phyloP scores from a whole-genome alignment of 2,113 vertebrate species.

The Okapia johnstoni region DNA sequence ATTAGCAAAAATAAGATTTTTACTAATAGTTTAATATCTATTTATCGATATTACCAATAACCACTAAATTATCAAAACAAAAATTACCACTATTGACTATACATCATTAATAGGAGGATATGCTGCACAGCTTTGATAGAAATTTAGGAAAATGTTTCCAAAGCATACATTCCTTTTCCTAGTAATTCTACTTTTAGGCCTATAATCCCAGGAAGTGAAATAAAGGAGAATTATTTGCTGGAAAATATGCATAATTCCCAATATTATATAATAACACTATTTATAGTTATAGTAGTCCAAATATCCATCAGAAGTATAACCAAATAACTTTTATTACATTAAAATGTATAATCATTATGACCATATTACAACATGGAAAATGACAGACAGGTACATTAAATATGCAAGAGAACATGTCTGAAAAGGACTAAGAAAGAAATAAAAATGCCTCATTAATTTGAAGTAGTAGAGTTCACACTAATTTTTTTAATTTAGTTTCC shows the following conservation, averaged over 20 bases:
- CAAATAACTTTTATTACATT: neutral
- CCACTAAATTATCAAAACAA: neutral
- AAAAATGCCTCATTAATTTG: neutral
- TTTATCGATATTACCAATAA: neutral
- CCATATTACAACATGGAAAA: neutral
- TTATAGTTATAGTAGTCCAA: neutral
- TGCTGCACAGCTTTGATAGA: neutral
- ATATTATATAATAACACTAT: neutral
- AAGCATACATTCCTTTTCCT: neutral
- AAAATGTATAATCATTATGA: neutral
- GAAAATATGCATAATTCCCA: neutral
- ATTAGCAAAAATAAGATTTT: neutral
- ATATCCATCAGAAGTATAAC: neutral
- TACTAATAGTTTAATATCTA: neutral
- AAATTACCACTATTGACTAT: neutral
- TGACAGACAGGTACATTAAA: neutral
- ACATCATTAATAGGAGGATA: neutral
- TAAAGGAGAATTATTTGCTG: neutral
- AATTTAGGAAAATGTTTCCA: neutral
- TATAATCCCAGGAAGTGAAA: neutral
- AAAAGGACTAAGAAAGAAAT: neutral
- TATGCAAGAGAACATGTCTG: neutral
- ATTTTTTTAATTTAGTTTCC: neutral
- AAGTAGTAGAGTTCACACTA: neutral
- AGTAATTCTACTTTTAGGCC: neutral